Percentiles rank a stretch among this genome's conserved stretches.
phyloP scores from a whole-genome alignment of 2,797 vertebrate species.

The Megaceryle alcyon region DNA sequence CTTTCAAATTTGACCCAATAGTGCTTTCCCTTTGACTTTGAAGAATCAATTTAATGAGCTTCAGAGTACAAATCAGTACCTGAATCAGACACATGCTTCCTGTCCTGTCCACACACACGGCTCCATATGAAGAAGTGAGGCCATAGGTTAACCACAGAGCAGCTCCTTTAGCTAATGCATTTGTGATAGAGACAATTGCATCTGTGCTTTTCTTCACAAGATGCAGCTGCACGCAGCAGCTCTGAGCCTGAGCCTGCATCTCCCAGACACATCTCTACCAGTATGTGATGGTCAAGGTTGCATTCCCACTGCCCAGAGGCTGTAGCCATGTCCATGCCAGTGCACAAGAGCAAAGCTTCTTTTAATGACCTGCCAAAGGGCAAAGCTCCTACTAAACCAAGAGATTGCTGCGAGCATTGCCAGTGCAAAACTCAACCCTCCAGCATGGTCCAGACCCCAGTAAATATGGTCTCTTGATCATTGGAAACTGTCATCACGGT shows the following conservation, averaged over 20 bases:
- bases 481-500: background rate
- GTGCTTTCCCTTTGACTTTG: background rate
- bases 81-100: background rate
- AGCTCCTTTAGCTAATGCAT: rapidly evolving
- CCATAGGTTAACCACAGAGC: rapidly evolving
- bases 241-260: background rate
- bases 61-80: background rate
- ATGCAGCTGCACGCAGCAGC: background rate
- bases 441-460: background rate
- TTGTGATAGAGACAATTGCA: background rate
- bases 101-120: background rate
- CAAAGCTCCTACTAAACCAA: background rate
- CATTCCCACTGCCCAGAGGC: rapidly evolving
- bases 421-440: background rate
- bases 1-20: slow-evolving; percentile 20
- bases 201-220: rapidly evolving
- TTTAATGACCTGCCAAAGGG: background rate
- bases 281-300: background rate
- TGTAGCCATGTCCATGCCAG: background rate
- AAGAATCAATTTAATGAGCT: slow-evolving; percentile 27
- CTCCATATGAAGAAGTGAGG: background rate
- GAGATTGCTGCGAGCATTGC: background rate
- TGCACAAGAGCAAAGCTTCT: background rate
- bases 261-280: background rate
- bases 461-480: background rate